Evolutionary conservation across 2,797 vertebrate species (phyloP).

Genomic region (Jordanella pulchra): DNA sequence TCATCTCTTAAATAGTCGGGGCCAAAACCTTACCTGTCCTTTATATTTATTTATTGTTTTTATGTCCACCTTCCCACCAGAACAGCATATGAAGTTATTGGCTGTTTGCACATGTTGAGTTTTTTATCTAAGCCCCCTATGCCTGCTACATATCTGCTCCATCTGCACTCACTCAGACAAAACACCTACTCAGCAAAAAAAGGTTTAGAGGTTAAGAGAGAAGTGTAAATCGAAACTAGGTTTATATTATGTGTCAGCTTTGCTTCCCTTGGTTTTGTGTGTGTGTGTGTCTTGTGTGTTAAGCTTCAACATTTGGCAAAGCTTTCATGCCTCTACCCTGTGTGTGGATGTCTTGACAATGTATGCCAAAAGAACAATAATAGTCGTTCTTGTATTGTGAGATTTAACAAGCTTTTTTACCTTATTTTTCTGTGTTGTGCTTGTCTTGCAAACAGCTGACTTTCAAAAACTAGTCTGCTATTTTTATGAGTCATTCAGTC

Average conservation of each 20-base stretch:
- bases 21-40: not conserved
- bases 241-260: slow-evolving; percentile 26
- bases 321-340: slow-evolving; percentile 16
- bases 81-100: not conserved
- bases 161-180: slow-evolving; percentile 27
- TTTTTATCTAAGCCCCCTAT: slow-evolving; percentile 18
- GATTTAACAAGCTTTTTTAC: slow-evolving; percentile 5
- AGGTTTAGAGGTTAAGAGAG: slow-evolving; percentile 33
- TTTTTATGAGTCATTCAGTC: slow-evolving; percentile 38
- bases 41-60: not conserved
- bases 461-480: slow-evolving; percentile 24
- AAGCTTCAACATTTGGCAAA: slow-evolving; percentile 38
- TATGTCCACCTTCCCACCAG: not conserved
- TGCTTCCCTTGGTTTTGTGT: slow-evolving; percentile 29
- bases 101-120: slow-evolving; percentile 9
- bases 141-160: slow-evolving; percentile 29
- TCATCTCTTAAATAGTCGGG: not conserved
- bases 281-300: slow-evolving; percentile 24
- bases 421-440: slow-evolving; percentile 20
- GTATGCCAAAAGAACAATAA: slow-evolving; percentile 25
- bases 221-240: slow-evolving; percentile 30
- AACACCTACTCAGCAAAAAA: slow-evolving; percentile 31
- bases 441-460: slow-evolving; percentile 39
- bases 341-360: slow-evolving; percentile 29
- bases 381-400: slow-evolving; percentile 9